Evolutionary conservation across 2,113 vertebrate species (phyloP).

Genomic region (Trachemys scripta): DNA sequence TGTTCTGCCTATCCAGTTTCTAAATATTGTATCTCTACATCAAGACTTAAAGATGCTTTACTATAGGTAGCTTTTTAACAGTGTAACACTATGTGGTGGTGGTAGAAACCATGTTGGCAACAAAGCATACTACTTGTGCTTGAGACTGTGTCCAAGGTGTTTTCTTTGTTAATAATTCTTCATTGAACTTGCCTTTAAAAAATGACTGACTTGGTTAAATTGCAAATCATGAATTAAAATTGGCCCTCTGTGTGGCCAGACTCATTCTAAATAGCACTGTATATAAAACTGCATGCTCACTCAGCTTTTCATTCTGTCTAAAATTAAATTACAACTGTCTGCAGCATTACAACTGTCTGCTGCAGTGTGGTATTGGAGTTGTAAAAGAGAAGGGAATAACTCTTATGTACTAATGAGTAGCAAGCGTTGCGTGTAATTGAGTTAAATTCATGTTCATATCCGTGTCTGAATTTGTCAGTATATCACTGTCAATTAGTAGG

Average conservation of each 20-base stretch:
- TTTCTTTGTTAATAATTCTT: slow-evolving; percentile 60
- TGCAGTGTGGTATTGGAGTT: neutral
- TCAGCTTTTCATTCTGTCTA: neutral
- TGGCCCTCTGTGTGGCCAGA: neutral
- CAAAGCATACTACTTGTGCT: slow-evolving; percentile 15
- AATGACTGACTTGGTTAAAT: slow-evolving; percentile 34
- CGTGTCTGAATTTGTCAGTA: slow-evolving; percentile 40
- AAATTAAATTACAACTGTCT: slow-evolving; percentile 12
- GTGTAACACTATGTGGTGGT: neutral
- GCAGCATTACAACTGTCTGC: neutral
- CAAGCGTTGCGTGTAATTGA: slow-evolving; percentile 18
- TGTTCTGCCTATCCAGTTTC: slow-evolving; percentile 58
- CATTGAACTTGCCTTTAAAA: neutral
- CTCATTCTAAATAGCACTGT: neutral
- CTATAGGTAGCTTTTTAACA: slow-evolving; percentile 12
- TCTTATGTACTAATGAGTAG: slow-evolving; percentile 10
- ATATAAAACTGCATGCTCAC: slow-evolving; percentile 13
- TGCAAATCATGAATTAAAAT: neutral
- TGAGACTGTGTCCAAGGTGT: slow-evolving; percentile 5
- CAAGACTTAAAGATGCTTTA: slow-evolving; percentile 39
- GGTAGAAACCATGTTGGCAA: neutral
- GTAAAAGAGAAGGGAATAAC: neutral
- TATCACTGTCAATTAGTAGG: neutral
- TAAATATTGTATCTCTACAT: slow-evolving; percentile 34
- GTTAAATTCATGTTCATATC: slow-evolving; percentile 1